phyloP scores from a whole-genome alignment of 2,113 vertebrate species.

The Coreoperca whiteheadi region DNA sequence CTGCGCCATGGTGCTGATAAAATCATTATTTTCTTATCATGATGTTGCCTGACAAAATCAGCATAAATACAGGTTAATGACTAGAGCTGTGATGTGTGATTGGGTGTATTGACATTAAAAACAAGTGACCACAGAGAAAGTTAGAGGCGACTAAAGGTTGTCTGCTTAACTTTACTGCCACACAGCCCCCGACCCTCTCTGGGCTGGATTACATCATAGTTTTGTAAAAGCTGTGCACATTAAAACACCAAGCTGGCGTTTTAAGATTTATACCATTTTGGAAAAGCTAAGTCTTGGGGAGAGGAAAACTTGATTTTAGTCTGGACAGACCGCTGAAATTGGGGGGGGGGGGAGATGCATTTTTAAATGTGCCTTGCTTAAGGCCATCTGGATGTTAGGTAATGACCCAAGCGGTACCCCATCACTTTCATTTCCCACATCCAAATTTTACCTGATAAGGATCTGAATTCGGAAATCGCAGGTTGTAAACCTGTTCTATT shows the following conservation, averaged over 20 bases:
- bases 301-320: neutral
- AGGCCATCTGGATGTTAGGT: neutral
- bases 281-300: neutral
- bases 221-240: neutral
- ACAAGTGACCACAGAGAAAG: neutral
- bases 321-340: neutral
- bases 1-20: neutral
- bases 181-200: neutral
- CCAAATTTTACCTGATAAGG: conserved; percentile 3
- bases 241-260: neutral
- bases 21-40: neutral
- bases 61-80: neutral
- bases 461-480: neutral
- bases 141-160: neutral
- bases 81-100: neutral
- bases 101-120: neutral
- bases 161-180: neutral
- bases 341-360: too few relatives aligned
- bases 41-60: neutral
- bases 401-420: neutral
- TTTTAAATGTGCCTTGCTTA: neutral
- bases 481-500: neutral
- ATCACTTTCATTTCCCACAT: neutral
- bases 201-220: neutral
- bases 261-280: neutral